Evolutionary conservation across 1,140 invertebrate species (phyloP).

Genomic region (honey bee (Apis mellifera)): Amel_HAv3.1 CM009944.2:8228501-8229000

Average conservation of each 20-base stretch:
- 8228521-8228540: constrained; percentile 58
- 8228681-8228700: constrained; percentile 85
- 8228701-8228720: constrained; percentile 89
- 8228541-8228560: constrained; percentile 83
- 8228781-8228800: constrained; percentile 2
- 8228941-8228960: constrained; percentile 95
- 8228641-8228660: constrained; percentile 90
- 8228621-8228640: constrained; percentile 91
- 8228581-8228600: constrained; percentile 89
- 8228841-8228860: constrained; percentile 90
- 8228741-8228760: constrained; percentile 84
- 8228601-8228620: constrained; percentile 91
- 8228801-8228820: background rate
- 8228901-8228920: constrained; percentile 96
- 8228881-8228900: constrained; percentile 91
- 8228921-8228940: constrained; percentile 89
- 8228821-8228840: constrained; percentile 88
- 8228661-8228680: constrained; percentile 85
- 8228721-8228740: constrained; percentile 90
- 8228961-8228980: constrained; percentile 92
- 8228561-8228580: constrained; percentile 83
- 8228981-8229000: constrained; percentile 86
- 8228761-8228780: constrained; percentile 85
- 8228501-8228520: background rate
- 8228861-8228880: constrained; percentile 83